Conservation (phyloP, 2,797 vertebrate genomes). For the Protosalanx chinensis region DNA sequence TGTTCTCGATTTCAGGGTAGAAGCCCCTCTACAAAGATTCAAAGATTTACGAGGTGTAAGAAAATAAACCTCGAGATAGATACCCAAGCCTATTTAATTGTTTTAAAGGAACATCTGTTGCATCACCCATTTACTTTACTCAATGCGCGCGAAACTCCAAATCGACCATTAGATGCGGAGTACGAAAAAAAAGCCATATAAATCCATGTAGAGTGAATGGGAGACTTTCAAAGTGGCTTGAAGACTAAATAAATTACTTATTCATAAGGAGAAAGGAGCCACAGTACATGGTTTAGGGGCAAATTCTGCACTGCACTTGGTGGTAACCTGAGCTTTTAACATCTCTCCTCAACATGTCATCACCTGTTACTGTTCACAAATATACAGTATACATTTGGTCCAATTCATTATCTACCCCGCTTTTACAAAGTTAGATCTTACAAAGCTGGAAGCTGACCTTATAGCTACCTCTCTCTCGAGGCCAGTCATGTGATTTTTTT, state of each 20-base stretch:
- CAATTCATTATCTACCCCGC: slow-evolving; percentile 24
- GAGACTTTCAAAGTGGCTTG: slow-evolving; percentile 7
- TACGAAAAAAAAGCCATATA: slow-evolving; percentile 11
- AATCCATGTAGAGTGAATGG: slow-evolving; percentile 14
- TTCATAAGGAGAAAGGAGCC: slow-evolving; percentile 40
- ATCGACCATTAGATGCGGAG: slow-evolving; percentile 13
- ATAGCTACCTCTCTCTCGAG: slow-evolving; percentile 26
- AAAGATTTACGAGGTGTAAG: slow-evolving; percentile 18
- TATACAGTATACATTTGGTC: slow-evolving; percentile 43
- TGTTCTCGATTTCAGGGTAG: slow-evolving; percentile 24
- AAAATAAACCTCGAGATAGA: slow-evolving; percentile 27
- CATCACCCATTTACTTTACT: neutral
- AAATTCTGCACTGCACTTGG: slow-evolving; percentile 34
- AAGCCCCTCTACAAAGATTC: slow-evolving; percentile 22
- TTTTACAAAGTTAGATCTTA: neutral
- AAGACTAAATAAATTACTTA: slow-evolving; percentile 37
- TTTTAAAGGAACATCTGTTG: slow-evolving; percentile 9
- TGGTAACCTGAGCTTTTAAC: slow-evolving; percentile 36
- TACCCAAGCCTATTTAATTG: slow-evolving; percentile 16
- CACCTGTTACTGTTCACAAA: slow-evolving; percentile 40
- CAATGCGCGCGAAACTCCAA: neutral
- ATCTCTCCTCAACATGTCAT: slow-evolving; percentile 39
- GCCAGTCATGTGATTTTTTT: slow-evolving; percentile 26
- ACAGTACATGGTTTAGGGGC: slow-evolving; percentile 23
- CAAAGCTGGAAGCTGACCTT: slow-evolving; percentile 23